Evolutionary conservation across 2,888 invertebrate genomes (phyloP).

Genomic region (Scotopteryx bipunctaria): DNA sequence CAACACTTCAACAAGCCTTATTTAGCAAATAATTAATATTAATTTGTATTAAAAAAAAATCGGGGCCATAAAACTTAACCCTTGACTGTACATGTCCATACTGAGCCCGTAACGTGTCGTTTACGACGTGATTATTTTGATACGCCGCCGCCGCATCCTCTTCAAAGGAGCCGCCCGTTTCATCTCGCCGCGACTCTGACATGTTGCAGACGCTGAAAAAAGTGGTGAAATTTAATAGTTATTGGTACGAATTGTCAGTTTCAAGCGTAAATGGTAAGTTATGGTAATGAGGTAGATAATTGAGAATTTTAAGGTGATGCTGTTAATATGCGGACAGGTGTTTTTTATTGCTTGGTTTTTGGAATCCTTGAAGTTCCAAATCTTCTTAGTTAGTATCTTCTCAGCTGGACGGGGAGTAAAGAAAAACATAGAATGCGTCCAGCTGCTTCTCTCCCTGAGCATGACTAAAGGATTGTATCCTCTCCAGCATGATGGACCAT

Average conservation of each 20-base stretch:
- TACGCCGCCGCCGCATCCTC: slow-evolving; percentile 53
- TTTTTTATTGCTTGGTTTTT: not conserved
- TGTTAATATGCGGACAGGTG: not conserved
- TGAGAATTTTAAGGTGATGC: not conserved
- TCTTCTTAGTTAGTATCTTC: no score
- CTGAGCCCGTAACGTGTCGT: slow-evolving; percentile 56
- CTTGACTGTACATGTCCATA: slow-evolving; percentile 34
- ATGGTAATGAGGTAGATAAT: slow-evolving; percentile 21
- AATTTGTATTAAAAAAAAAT: no score
- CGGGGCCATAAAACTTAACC: slow-evolving; percentile 25
- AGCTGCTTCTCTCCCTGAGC: no score
- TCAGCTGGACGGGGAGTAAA: no score
- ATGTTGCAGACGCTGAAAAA: slow-evolving; percentile 49
- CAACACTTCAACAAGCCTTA: slow-evolving; percentile 13
- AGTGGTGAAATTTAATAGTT: slow-evolving; percentile 47
- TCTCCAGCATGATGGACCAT: no score
- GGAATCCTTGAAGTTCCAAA: not conserved
- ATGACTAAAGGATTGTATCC: no score
- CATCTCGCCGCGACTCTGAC: slow-evolving; percentile 62
- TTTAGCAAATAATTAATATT: slow-evolving; percentile 11
- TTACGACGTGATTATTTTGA: slow-evolving; percentile 57
- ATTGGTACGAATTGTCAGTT: slow-evolving; percentile 43
- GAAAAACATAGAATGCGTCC: no score
- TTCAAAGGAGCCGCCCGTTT: slow-evolving; percentile 67
- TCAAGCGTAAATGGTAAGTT: slow-evolving; percentile 27